Conservation (phyloP, 2,113 vertebrate species). For the Phoenicopterus ruber region DNA sequence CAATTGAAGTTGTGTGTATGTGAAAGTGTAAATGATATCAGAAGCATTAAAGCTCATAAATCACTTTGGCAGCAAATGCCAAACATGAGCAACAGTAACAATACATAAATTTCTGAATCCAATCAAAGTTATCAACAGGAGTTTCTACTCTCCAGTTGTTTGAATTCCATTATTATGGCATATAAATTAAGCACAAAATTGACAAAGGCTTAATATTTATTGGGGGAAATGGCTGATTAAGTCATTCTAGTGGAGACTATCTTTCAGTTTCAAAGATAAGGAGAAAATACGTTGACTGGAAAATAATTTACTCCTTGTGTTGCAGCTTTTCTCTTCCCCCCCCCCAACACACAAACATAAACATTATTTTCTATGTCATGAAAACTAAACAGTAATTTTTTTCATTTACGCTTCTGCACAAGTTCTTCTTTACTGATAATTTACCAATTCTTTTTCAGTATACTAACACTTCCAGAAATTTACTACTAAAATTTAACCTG, state of each 20-base stretch:
- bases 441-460: background rate
- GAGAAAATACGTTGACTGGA: background rate
- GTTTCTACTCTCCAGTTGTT: background rate
- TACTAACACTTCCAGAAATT: background rate
- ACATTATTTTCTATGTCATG: background rate
- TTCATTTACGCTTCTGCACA: background rate
- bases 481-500: background rate
- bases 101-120: background rate
- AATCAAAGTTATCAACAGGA: background rate
- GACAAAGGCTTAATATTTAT: background rate
- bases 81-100: background rate
- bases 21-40: background rate
- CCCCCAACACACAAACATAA: background rate
- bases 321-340: background rate
- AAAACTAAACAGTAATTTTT: background rate
- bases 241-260: background rate
- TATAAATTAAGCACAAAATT: background rate
- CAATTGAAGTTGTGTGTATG: fast-evolving
- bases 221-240: background rate
- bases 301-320: background rate
- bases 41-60: background rate
- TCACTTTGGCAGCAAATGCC: background rate
- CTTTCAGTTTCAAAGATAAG: background rate
- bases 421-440: background rate
- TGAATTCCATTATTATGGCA: background rate